Base-by-base conservation (phyloP, 2,797 vertebrate species). In the Astyanax mexicanus region DNA sequence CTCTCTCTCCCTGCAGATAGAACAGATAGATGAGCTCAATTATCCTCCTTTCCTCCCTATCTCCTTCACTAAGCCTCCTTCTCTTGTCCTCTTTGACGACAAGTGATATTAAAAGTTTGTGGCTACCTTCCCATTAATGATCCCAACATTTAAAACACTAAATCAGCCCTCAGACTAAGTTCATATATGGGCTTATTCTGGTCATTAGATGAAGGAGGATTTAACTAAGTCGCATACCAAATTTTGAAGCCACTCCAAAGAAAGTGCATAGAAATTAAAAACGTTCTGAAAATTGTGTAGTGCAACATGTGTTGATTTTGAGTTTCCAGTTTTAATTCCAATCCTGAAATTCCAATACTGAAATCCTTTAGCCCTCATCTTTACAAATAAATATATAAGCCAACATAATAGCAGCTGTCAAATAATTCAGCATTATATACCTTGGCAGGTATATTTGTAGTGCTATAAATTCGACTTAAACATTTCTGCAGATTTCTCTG, bases 21-120 rank as follows among this genome's bases (percentile, higher is more conserved):
- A 85, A 61, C 80, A 74, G 49, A 84, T 85, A 21, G 76, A 69
- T n/a, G 86, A 68, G 78, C 85, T 81, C 62, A 83, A 84, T 13
- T n/a, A 0, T 79, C 80, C 77, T 81, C 83, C 12, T 72, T 68
- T 73, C 77, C 77, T 69, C 55, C 45, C 69, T 69, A 45, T 70
- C 38, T 70, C 73, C 81, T 61, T 23, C n/a, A 79, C 82, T 74
- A 84, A 88, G 72, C 67, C 75, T 86, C 80, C 77, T 38, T 74
- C 52, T 66, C 57, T 69, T 62, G 54, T 80, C 61, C 25, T 62
- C 70, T 67, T 62, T 64, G 64, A 42, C 60, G 51, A 75, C 40
- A 75, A 49, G 29, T 17, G 49, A 69, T 64, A 32, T 51, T 66
- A 21, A 72, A 32, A n/a, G 12, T 52, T 42, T 70, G 54, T 54